These are phyloP conservation scores for Paramisgurnus dabryanus DNA, from an alignment of 2,113 vertebrate species.

Conservation along the genomic window DNA sequence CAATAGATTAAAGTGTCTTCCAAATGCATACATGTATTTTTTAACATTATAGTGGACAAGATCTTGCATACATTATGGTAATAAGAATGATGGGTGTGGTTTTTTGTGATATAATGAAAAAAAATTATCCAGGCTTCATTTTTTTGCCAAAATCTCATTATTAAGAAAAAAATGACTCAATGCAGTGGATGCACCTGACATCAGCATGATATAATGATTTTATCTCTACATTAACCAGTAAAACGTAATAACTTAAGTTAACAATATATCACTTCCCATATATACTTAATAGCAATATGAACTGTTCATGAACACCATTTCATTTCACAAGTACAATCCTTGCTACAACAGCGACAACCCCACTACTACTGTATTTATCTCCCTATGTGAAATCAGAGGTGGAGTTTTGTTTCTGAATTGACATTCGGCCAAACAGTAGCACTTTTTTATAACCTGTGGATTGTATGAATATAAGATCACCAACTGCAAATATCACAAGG, in stretches of 20 bases:
- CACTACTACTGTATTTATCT: not conserved
- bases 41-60: too few relatives aligned
- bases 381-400: not conserved
- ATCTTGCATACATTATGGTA: too few relatives aligned
- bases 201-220: not conserved
- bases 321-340: not conserved
- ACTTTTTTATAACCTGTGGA: slow-evolving; percentile 9
- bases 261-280: not conserved
- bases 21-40: too few relatives aligned
- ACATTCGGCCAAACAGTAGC: not conserved
- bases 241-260: not conserved
- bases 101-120: too few relatives aligned
- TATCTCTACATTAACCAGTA: slow-evolving; percentile 2
- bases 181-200: not conserved
- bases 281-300: not conserved
- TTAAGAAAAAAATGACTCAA: too few relatives aligned
- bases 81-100: too few relatives aligned
- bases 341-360: not conserved
- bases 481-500: slow-evolving; percentile 13
- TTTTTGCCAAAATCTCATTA: too few relatives aligned
- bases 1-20: too few relatives aligned
- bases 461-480: not conserved
- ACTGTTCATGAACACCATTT: not conserved
- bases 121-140: too few relatives aligned
- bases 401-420: not conserved